These are phyloP conservation scores for Rhopalosiphum maidis DNA, from an alignment of 1,140 invertebrate genomes.

Conservation along the genomic window DNA sequence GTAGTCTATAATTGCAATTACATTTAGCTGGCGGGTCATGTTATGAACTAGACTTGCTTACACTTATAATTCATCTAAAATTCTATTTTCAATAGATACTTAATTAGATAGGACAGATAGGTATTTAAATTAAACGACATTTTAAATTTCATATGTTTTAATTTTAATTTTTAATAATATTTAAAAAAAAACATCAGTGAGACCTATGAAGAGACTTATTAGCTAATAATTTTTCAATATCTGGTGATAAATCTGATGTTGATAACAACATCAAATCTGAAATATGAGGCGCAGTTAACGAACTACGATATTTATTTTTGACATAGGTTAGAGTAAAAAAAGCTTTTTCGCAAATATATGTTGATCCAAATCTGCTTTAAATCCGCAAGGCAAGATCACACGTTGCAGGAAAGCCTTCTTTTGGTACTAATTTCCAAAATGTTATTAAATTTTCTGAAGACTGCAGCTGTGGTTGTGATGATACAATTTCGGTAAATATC, in stretches of 20 bases:
- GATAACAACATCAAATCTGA: too few species aligned
- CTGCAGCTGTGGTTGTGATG: not conserved
- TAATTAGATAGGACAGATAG: too few species aligned
- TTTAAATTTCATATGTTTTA: too few species aligned
- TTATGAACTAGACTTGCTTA: not conserved
- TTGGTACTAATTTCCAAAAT: slow-evolving; percentile 1
- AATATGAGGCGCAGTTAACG: not conserved
- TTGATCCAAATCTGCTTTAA: slow-evolving; percentile 22
- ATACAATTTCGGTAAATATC: not conserved
- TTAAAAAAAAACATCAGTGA: too few species aligned
- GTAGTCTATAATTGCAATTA: not conserved
- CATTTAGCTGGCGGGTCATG: slow-evolving; percentile 3
- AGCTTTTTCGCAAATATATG: slow-evolving; percentile 7
- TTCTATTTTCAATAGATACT: not conserved
- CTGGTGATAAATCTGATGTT: too few species aligned
- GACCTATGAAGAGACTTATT: too few species aligned
- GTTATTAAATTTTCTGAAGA: not conserved
- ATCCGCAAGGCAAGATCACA: not conserved
- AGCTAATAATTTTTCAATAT: too few species aligned
- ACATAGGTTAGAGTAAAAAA: not conserved
- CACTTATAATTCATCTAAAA: slow-evolving; percentile 11
- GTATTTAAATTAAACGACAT: too few species aligned
- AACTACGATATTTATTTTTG: not conserved
- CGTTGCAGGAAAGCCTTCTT: not conserved
- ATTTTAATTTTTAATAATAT: too few species aligned